Base-by-base conservation (phyloP, 2,888 invertebrate species). In the Andrena praecox region DNA sequence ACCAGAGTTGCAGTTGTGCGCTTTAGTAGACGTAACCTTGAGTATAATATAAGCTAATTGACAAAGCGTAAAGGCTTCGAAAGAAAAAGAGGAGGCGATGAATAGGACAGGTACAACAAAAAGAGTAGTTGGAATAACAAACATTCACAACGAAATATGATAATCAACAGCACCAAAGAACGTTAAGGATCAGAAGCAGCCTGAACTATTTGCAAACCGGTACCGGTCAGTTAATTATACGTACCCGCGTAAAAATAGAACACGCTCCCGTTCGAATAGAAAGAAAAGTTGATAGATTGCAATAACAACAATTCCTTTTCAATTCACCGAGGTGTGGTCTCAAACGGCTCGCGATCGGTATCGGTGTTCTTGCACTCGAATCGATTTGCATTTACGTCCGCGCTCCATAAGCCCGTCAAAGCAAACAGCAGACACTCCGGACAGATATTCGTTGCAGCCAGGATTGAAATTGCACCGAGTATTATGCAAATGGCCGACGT, bases 401-500 rank as follows among this genome's bases (percentile, higher is more conserved):
- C 31, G 31, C 70, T 29, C 48, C 20, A 20, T 8, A 31, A 27
- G 35, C 10, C 20, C 56, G 24, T 27, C 56, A 10, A 56, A 56
- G 10, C 24, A 12, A 56, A 56, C 56, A 27, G 27, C 27, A 27
- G 24, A 12, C 10, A 56, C 24, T 24, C n/a, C 7, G 3, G 50
- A 20, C 27, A 50, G 67, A 62, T 59, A 54, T 52, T 72, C 35
- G 29, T 35, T 66, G 33, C 60, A 31, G 48, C 42, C 72, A 31
- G 20, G 59, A 80, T 78, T 73, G 42, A 66, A 70, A 77, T 80
- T 54, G 67, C 52, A 59, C 66, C 24, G 20, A 52, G 54, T 68
- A 78, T 78, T 73, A 78, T 80, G 80, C 80, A 78, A 80, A 80
- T 80, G 42, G 48, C 4, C 63, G 56, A 33, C 60, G 33, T 42